phyloP scores from a whole-genome alignment of 1,140 invertebrate genomes.

The Philopotamus ludificatus region DNA sequence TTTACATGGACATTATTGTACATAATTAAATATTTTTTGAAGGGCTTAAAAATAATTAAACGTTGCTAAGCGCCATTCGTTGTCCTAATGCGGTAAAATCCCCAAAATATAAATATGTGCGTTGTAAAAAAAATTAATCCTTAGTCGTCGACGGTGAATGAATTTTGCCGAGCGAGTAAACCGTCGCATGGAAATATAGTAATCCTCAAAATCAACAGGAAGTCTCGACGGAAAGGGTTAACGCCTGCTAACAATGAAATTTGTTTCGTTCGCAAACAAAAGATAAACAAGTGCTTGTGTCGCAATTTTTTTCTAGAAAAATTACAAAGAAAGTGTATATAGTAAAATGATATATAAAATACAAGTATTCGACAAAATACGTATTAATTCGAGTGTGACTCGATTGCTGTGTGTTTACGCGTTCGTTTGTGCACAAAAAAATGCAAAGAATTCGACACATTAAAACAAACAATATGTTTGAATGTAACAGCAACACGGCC shows the following conservation, averaged over 20 bases:
- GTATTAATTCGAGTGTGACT: slow-evolving; percentile 18
- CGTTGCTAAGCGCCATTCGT: background rate
- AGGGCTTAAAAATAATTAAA: background rate
- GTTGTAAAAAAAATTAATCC: too few species aligned
- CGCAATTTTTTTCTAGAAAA: too few species aligned
- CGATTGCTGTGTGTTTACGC: too few species aligned
- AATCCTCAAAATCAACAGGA: slow-evolving; percentile 11
- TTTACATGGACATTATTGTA: too few species aligned
- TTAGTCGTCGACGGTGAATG: slow-evolving; percentile 1
- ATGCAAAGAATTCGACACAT: background rate
- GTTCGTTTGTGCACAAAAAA: slow-evolving; percentile 5
- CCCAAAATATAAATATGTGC: background rate
- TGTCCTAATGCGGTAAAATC: slow-evolving; percentile 1
- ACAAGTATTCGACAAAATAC: too few species aligned
- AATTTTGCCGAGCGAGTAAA: background rate
- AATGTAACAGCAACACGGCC: slow-evolving; percentile 12
- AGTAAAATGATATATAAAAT: too few species aligned
- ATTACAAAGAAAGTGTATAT: background rate
- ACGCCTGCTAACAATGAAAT: too few species aligned
- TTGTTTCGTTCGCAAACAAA: too few species aligned
- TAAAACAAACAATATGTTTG: slow-evolving; percentile 17
- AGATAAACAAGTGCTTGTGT: too few species aligned
- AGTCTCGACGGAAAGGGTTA: slow-evolving; percentile 6
- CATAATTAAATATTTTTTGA: too few species aligned
- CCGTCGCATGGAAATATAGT: background rate